Evolutionary conservation across 2,797 vertebrate genomes (phyloP).

Genomic region (Pseudopleuronectes americanus): DNA sequence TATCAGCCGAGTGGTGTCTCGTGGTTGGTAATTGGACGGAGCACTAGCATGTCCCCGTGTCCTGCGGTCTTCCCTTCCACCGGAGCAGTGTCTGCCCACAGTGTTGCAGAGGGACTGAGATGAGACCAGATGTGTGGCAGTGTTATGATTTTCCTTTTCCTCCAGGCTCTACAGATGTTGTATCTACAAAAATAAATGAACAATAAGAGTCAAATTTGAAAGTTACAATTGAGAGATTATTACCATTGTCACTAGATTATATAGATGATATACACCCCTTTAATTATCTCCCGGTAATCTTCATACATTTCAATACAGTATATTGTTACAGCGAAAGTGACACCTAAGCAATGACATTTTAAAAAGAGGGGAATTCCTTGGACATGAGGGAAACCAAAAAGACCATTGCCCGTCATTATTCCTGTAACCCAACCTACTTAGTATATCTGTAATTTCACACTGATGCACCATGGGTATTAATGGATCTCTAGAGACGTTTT

Average conservation of each 20-base stretch:
- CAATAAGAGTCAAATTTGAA: background rate
- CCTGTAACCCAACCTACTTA: constrained; percentile 69
- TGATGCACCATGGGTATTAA: constrained; percentile 62
- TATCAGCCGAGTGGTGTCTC: constrained; percentile 67
- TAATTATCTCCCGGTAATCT: constrained; percentile 31
- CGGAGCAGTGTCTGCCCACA: constrained; percentile 17
- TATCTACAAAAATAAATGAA: background rate
- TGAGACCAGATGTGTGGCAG: constrained; percentile 43
- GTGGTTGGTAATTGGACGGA: constrained; percentile 59
- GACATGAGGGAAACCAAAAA: constrained; percentile 71
- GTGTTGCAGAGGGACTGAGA: constrained; percentile 25
- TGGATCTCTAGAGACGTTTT: constrained; percentile 65
- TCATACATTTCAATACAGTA: constrained; percentile 39
- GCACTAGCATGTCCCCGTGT: constrained; percentile 48
- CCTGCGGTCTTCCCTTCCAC: constrained; percentile 47
- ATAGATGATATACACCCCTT: constrained; percentile 12
- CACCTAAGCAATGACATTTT: constrained; percentile 58
- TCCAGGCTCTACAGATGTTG: constrained; percentile 27
- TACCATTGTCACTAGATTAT: constrained; percentile 11
- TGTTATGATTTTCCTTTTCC: constrained; percentile 38
- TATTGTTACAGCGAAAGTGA: constrained; percentile 59
- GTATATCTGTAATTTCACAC: constrained; percentile 73
- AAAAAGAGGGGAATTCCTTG: constrained; percentile 83
- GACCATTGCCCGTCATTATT: constrained; percentile 66
- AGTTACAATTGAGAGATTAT: background rate